Evolutionary conservation across 2,888 invertebrate genomes (phyloP).

Genomic region (Pyrrhia umbra): DNA sequence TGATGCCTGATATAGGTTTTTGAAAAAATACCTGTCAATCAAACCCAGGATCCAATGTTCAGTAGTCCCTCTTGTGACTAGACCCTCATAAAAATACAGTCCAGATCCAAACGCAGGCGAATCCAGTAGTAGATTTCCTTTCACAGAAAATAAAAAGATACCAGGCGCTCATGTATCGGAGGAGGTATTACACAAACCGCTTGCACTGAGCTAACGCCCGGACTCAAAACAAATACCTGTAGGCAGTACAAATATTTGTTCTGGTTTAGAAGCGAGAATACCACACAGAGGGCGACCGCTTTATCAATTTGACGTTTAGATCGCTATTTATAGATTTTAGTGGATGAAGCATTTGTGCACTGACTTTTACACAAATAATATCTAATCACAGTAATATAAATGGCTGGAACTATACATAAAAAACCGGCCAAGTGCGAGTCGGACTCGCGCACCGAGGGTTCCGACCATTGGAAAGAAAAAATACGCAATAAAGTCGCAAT

Average conservation of each 20-base stretch:
- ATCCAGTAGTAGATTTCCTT: background rate
- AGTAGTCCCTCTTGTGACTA: too few species aligned
- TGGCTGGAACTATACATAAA: too few species aligned
- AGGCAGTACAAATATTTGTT: constrained; percentile 31
- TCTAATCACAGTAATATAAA: too few species aligned
- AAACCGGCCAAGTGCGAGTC: too few species aligned
- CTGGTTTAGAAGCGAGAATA: constrained; percentile 14
- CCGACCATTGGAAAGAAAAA: too few species aligned
- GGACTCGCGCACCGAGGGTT: too few species aligned
- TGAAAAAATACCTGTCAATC: too few species aligned
- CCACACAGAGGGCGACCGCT: constrained; percentile 32
- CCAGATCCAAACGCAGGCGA: background rate
- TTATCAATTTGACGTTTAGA: constrained; percentile 41
- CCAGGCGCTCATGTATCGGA: constrained; percentile 24
- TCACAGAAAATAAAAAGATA: constrained; percentile 6
- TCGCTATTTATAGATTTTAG: constrained; percentile 18
- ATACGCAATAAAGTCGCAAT: too few species aligned
- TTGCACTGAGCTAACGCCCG: constrained; percentile 11
- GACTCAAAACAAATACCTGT: constrained; percentile 25
- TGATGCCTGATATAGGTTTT: too few species aligned
- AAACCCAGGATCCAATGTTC: too few species aligned
- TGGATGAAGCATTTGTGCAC: background rate
- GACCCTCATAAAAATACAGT: too few species aligned
- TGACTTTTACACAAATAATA: background rate
- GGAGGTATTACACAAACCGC: constrained; percentile 30